phyloP scores from a whole-genome alignment of 2,113 vertebrate genomes.

The Caretta caretta region DNA sequence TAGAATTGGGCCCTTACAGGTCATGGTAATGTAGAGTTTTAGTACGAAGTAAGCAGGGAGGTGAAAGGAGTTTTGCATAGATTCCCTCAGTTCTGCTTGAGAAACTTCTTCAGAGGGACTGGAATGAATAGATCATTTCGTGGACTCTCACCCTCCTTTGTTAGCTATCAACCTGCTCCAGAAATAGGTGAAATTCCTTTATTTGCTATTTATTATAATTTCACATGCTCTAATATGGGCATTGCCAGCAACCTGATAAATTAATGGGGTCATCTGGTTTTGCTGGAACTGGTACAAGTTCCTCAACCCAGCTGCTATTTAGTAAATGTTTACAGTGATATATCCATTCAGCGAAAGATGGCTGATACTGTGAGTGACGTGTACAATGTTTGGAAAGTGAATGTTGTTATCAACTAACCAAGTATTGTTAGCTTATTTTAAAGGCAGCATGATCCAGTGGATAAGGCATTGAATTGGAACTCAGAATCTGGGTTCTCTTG shows the following conservation, averaged over 20 bases:
- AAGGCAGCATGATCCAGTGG: neutral
- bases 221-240: neutral
- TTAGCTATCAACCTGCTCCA: neutral
- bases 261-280: neutral
- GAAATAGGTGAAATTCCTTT: neutral
- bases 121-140: fast-evolving
- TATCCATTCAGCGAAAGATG: neutral
- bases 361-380: neutral
- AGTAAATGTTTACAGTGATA: neutral
- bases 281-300: neutral
- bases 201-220: neutral
- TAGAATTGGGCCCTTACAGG: neutral
- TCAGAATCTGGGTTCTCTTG: neutral
- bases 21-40: neutral
- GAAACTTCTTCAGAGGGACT: neutral
- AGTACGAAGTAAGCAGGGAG: neutral
- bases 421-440: neutral
- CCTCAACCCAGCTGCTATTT: neutral
- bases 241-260: neutral
- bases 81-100: neutral
- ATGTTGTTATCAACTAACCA: fast-evolving
- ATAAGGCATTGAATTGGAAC: neutral
- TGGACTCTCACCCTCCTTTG: neutral
- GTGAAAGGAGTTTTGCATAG: neutral
- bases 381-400: neutral